phyloP scores from a whole-genome alignment of 1,140 invertebrate genomes.

The Tribolium castaneum region DNA sequence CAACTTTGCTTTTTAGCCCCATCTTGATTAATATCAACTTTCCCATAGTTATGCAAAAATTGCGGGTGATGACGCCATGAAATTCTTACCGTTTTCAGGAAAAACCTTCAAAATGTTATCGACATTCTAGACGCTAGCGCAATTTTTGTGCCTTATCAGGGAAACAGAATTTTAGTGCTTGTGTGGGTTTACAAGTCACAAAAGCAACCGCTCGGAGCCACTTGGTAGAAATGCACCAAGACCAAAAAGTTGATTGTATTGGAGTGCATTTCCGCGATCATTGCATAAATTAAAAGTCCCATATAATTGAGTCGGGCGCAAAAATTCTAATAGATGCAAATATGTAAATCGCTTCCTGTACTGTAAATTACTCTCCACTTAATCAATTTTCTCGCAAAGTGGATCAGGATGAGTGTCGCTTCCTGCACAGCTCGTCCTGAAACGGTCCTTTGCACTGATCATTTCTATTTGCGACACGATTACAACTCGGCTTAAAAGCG shows the following conservation, averaged over 20 bases:
- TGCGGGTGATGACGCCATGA: not conserved
- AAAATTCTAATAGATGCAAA: conserved; percentile 19
- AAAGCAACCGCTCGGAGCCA: not conserved
- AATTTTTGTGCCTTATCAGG: not conserved
- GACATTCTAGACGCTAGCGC: not conserved
- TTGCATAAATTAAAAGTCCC: conserved; percentile 6
- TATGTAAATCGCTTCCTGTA: conserved; percentile 14
- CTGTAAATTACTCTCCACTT: conserved; percentile 3
- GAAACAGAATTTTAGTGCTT: not conserved
- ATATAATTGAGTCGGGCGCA: not conserved
- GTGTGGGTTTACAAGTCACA: not conserved
- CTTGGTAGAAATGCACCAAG: not conserved
- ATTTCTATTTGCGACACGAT: not conserved
- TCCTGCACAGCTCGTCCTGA: not conserved
- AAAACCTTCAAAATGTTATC: not conserved
- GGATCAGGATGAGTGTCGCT: not conserved
- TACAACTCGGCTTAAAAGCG: not conserved
- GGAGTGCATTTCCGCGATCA: not conserved
- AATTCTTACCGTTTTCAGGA: not conserved
- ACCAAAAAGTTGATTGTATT: not conserved
- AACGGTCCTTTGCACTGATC: not conserved
- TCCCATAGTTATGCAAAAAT: not conserved
- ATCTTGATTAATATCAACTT: not conserved
- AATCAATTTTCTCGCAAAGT: conserved; percentile 1
- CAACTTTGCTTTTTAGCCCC: not conserved